A percentile compares a stretch with the other conserved stretches of the same genome.
These are phyloP conservation scores for Alligator sinensis DNA, from an alignment of 2,113 vertebrate species.

Conservation along the genomic window DNA sequence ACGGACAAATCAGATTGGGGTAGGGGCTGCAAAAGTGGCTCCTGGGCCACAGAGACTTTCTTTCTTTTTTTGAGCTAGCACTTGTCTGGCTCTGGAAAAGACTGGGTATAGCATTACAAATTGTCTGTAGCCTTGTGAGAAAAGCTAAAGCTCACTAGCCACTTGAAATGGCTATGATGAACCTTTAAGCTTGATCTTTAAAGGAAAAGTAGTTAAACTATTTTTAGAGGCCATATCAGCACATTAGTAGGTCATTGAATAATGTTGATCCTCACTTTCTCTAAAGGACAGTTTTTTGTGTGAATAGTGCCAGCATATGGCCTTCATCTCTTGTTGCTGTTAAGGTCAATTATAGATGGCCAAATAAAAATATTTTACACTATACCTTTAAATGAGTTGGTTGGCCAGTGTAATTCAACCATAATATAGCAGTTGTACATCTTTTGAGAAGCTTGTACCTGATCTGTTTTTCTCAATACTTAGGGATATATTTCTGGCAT, in stretches of 20 bases:
- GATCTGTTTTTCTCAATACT: background rate
- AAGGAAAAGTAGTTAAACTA: constrained; percentile 37
- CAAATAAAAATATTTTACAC: background rate
- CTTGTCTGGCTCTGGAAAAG: background rate
- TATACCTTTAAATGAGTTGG: background rate
- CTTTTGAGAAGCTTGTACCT: background rate
- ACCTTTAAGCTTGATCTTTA: constrained; percentile 6
- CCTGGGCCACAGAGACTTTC: too few relatives aligned
- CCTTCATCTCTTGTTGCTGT: background rate
- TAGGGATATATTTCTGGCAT: background rate
- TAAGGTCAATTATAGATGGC: background rate
- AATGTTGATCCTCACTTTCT: background rate
- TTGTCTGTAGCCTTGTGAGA: background rate
- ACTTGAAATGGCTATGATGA: background rate
- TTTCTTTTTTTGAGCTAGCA: background rate
- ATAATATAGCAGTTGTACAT: accelerated
- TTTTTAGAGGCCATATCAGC: background rate
- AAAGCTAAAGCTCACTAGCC: background rate
- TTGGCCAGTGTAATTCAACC: accelerated
- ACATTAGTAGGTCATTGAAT: background rate
- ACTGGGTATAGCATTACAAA: background rate
- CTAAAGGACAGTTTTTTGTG: background rate
- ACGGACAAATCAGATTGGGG: too few relatives aligned
- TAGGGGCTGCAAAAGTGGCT: too few relatives aligned
- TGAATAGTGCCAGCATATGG: background rate